Evolutionary conservation across 2,888 invertebrate genomes (phyloP).

Genomic region (Ornithoptera priamus): DNA sequence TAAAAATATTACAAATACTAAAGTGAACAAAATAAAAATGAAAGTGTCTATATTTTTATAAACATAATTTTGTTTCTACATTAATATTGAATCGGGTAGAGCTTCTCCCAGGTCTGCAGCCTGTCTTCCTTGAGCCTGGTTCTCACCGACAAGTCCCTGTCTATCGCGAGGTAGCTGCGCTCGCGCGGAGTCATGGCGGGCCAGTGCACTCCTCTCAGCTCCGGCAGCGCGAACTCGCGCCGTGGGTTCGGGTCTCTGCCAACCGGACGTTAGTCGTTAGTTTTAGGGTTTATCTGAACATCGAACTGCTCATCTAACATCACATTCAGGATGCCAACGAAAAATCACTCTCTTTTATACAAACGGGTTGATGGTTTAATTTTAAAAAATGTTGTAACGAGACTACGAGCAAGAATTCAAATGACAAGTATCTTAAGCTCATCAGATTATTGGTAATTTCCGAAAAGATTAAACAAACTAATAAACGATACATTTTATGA

Average conservation of each 20-base stretch:
- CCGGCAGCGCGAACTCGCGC: constrained; percentile 37
- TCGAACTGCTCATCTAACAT: background rate
- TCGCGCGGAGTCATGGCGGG: constrained; percentile 46
- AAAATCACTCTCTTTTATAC: background rate
- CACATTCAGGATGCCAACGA: background rate
- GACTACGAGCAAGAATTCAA: too few relatives aligned
- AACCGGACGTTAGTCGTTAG: background rate
- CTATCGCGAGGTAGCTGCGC: constrained; percentile 49
- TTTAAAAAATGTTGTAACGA: background rate
- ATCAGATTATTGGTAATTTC: too few relatives aligned
- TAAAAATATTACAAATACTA: too few relatives aligned
- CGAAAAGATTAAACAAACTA: too few relatives aligned
- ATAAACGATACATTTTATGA: too few relatives aligned
- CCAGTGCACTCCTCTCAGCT: constrained; percentile 44
- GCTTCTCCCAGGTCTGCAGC: constrained; percentile 53
- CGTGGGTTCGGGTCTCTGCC: constrained; percentile 51
- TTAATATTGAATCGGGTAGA: constrained; percentile 54
- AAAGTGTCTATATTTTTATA: too few relatives aligned
- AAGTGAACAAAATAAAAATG: too few relatives aligned
- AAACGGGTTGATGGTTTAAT: background rate
- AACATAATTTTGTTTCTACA: too few relatives aligned
- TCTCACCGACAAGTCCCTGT: constrained; percentile 39
- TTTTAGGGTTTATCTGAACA: background rate
- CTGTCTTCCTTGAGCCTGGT: constrained; percentile 50
- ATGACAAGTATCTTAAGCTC: too few relatives aligned